A percentile compares a stretch with the other conserved stretches of the same genome.
These are phyloP conservation scores for Frankliniella intonsa DNA, from an alignment of 2,888 invertebrate genomes.

Conservation along the genomic window DNA sequence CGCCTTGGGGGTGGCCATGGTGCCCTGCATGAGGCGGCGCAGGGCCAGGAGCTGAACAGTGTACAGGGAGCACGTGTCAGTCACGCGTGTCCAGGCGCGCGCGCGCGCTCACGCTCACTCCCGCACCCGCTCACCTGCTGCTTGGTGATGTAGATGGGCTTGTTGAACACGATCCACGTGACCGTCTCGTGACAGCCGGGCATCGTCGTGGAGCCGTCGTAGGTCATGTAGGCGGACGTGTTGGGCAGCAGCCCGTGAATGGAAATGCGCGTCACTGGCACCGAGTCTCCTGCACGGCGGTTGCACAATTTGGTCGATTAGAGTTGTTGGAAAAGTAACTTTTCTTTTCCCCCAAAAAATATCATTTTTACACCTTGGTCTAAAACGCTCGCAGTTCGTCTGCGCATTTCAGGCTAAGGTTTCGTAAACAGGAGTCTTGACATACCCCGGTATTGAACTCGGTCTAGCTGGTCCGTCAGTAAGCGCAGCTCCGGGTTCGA, in stretches of 20 bases:
- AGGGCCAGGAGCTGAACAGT: slow-evolving; percentile 65
- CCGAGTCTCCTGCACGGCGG: slow-evolving; percentile 65
- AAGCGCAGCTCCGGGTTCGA: slow-evolving; percentile 4
- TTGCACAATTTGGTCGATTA: not conserved
- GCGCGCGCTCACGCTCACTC: too few relatives aligned
- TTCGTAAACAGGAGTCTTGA: not conserved
- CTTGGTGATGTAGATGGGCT: slow-evolving; percentile 95
- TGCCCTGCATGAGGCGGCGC: slow-evolving; percentile 79
- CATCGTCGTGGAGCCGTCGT: slow-evolving; percentile 94
- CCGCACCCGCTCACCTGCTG: slow-evolving; percentile 95
- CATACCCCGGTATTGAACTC: not conserved
- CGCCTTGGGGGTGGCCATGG: slow-evolving; percentile 65
- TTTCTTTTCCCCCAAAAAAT: too few relatives aligned
- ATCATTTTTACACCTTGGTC: too few relatives aligned
- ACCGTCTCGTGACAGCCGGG: slow-evolving; percentile 98
- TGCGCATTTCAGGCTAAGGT: too few relatives aligned
- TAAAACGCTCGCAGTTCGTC: too few relatives aligned
- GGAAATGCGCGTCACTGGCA: slow-evolving; percentile 77
- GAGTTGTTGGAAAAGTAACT: not conserved
- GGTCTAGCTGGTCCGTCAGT: slow-evolving; percentile 12
- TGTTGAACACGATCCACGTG: slow-evolving; percentile 97
- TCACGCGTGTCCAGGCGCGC: too few relatives aligned
- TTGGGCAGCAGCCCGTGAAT: slow-evolving; percentile 85
- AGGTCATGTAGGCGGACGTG: slow-evolving; percentile 96
- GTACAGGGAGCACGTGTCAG: too few relatives aligned